phyloP scores from a whole-genome alignment of 2,888 invertebrate species.

The Terebella lapidaria region DNA sequence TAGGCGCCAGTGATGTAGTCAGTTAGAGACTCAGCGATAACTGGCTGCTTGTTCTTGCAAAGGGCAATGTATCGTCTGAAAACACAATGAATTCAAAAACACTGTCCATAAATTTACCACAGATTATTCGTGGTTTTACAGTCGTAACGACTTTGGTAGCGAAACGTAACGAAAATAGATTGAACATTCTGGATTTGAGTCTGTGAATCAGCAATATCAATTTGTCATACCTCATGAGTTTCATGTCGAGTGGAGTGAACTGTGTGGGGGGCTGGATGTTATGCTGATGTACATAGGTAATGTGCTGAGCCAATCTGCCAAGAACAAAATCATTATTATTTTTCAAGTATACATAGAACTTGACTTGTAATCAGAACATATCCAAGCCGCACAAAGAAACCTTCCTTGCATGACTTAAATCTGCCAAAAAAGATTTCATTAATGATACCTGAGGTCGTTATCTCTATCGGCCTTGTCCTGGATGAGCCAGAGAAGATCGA shows the following conservation, averaged over 20 bases:
- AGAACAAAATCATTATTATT: background rate
- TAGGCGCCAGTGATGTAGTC: slow-evolving; percentile 75
- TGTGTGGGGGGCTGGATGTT: slow-evolving; percentile 74
- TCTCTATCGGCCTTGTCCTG: slow-evolving; percentile 70
- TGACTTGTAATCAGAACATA: too few relatives aligned
- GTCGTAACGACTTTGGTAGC: too few relatives aligned
- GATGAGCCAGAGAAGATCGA: slow-evolving; percentile 93
- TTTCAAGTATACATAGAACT: too few relatives aligned
- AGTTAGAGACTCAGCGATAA: slow-evolving; percentile 78
- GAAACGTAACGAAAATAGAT: too few relatives aligned
- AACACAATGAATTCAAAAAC: background rate
- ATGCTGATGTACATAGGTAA: slow-evolving; percentile 94
- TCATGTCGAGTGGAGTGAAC: slow-evolving; percentile 81
- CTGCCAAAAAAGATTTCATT: too few relatives aligned
- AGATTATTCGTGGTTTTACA: too few relatives aligned
- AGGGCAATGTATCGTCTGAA: slow-evolving; percentile 78
- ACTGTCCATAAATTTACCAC: too few relatives aligned
- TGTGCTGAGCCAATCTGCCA: slow-evolving; percentile 82
- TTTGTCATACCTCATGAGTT: slow-evolving; percentile 67
- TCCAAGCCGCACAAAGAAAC: too few relatives aligned
- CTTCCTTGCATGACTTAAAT: too few relatives aligned
- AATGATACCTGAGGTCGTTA: slow-evolving; percentile 65
- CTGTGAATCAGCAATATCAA: too few relatives aligned
- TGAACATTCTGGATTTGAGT: too few relatives aligned
- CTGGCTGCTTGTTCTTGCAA: slow-evolving; percentile 83